Percentiles rank a stretch among this genome's conserved stretches.
phyloP scores from a whole-genome alignment of 2,888 invertebrate species.

The Cosmia pyralina region DNA sequence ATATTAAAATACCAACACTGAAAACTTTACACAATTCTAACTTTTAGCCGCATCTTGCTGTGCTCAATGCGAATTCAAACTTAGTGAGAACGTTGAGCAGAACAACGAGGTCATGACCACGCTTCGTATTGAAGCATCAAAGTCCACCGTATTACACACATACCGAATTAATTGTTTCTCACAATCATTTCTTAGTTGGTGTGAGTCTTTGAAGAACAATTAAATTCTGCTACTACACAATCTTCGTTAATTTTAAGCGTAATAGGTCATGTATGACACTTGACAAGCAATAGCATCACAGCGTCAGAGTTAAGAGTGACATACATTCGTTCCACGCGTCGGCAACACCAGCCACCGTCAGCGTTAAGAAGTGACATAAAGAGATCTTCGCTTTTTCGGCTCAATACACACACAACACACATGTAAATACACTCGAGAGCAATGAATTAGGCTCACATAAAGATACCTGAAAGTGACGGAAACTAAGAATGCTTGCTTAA shows the following conservation, averaged over 20 bases:
- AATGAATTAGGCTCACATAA: no score
- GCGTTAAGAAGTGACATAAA: no score
- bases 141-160: background rate
- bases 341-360: no score
- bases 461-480: no score
- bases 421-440: no score
- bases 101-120: constrained; percentile 5
- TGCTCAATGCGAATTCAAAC: background rate
- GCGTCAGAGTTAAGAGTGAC: no score
- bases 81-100: background rate
- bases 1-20: background rate
- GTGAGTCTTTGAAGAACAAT: background rate
- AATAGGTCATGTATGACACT: background rate
- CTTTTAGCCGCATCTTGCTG: background rate
- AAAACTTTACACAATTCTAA: background rate
- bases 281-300: no score
- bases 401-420: no score
- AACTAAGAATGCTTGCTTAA: no score
- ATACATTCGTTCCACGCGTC: no score
- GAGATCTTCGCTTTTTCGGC: no score
- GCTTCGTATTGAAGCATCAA: background rate
- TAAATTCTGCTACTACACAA: background rate
- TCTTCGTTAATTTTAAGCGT: background rate
- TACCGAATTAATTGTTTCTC: no score
- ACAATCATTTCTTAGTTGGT: background rate